Base-by-base conservation (phyloP, 2,113 vertebrate species). In the Stercorarius parasiticus region DNA sequence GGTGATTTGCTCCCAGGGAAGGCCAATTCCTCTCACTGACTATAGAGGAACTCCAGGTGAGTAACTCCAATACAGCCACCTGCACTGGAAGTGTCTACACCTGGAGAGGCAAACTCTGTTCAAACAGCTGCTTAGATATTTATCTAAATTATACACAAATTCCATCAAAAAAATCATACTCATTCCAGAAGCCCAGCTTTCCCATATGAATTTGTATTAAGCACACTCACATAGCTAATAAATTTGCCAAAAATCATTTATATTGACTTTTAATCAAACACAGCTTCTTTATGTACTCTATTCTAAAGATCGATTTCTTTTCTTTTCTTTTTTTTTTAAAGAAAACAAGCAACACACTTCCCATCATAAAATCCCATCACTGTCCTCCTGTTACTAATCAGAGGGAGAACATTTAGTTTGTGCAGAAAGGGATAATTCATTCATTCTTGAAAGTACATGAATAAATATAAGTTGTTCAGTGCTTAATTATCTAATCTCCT, bases 401-500 rank as follows among this genome's bases (percentile, higher is more conserved):
- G 14, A 11, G 19, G 26, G 66, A 88, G 67, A 59, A 73, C 36
- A 52, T 21, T 79, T 25, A 84, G 66, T 38, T 14, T 81, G 38
- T 65, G 64, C 55, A 86, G 52, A 45, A 95, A 73, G 16, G 53
- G 79, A 96, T 95, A 96, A 94, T 94, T 83, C 86, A 77, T 40
- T 62, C 13, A 76, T 61, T 91, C 85, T 78, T 81, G 58, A 71
- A 91, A 95, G 81, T 82, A 84, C 94, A 94, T 94, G 88, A 96
- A 98, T 97, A 97, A 97, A 97, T 96, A 95, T 72, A 97, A 93
- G 95, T 93, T 85, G 84, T 91, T 96, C 97, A 82, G 82, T 93
- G 86, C 92, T 97, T 97, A 97, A 97, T 98, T 95, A 97, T 92
- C 73, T 72, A 84, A 90, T 96, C 98, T 98, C 95, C 83, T 25